Conservation (phyloP, 2,888 invertebrate species). For the Pandemis corylana region DNA sequence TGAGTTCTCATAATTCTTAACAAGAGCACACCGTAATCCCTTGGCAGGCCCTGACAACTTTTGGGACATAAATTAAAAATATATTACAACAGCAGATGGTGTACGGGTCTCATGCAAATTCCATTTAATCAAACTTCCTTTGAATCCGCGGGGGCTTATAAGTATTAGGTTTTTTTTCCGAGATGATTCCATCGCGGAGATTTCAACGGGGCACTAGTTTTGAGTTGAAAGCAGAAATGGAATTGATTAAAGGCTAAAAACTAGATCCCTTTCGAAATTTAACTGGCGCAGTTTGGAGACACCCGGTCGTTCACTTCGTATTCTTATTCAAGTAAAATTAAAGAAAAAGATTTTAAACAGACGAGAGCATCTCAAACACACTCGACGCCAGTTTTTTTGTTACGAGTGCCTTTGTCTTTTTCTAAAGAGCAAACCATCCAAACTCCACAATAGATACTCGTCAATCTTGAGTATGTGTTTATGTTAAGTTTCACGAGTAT, state of each 20-base stretch:
- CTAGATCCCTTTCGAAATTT: conserved; percentile 22
- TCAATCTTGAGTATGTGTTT: too few species aligned
- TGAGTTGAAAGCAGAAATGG: conserved; percentile 15
- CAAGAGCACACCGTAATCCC: conserved; percentile 58
- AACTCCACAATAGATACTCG: too few species aligned
- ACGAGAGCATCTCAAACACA: neutral
- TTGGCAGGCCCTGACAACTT: conserved; percentile 66
- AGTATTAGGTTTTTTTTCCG: conserved; percentile 62
- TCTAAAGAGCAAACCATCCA: too few species aligned
- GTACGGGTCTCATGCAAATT: conserved; percentile 73
- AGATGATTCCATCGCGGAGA: neutral
- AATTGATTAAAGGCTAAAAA: conserved; percentile 3
- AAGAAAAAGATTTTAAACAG: neutral
- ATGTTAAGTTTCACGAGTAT: too few species aligned
- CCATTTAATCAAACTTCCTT: conserved; percentile 73
- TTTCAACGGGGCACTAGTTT: conserved; percentile 17
- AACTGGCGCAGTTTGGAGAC: neutral
- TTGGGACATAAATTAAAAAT: conserved; percentile 80
- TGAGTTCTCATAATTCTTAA: conserved; percentile 63
- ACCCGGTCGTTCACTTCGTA: neutral
- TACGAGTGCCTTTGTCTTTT: too few species aligned
- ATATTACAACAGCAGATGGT: conserved; percentile 76
- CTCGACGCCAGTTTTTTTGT: neutral
- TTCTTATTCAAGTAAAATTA: conserved; percentile 6
- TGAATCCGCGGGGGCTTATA: conserved; percentile 50